Percentiles rank a stretch among this genome's conserved stretches.
Evolutionary conservation across 2,888 invertebrate species (phyloP).

Genomic region (Digitonthophagus gazella): DNA sequence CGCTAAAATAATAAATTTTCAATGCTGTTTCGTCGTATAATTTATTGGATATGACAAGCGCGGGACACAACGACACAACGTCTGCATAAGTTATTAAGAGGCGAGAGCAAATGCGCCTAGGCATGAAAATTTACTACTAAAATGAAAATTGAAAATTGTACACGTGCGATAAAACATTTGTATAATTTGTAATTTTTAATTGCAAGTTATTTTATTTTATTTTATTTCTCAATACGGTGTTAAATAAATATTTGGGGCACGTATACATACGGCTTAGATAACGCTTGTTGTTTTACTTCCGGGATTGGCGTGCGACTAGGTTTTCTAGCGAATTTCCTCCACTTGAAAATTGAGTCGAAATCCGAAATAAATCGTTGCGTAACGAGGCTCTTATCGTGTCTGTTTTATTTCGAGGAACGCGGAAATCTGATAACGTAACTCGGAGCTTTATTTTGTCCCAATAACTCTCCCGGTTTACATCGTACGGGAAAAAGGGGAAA

Average conservation of each 20-base stretch:
- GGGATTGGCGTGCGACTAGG: no score
- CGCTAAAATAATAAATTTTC: conserved; percentile 3
- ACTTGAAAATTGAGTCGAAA: no score
- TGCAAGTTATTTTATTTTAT: no score
- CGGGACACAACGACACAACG: conserved; percentile 10
- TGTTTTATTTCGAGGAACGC: background rate
- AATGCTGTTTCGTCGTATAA: conserved; percentile 14
- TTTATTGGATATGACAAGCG: conserved; percentile 14
- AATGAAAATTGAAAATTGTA: background rate
- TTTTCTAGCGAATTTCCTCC: no score
- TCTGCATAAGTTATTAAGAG: conserved; percentile 5
- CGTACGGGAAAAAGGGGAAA: background rate
- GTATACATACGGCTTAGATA: no score
- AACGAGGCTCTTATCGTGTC: background rate
- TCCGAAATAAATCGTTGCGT: no score
- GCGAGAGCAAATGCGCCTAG: background rate
- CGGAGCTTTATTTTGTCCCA: background rate
- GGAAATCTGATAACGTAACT: background rate
- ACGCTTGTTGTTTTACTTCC: no score
- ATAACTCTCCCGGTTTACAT: background rate
- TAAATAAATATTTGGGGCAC: background rate
- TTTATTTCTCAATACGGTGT: no score
- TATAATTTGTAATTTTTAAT: no score
- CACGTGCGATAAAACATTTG: background rate
- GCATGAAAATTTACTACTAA: background rate